A percentile compares a stretch with the other conserved stretches of the same genome.
Conservation (phyloP, 1,140 invertebrate species). For the Euschistus heros region DNA sequence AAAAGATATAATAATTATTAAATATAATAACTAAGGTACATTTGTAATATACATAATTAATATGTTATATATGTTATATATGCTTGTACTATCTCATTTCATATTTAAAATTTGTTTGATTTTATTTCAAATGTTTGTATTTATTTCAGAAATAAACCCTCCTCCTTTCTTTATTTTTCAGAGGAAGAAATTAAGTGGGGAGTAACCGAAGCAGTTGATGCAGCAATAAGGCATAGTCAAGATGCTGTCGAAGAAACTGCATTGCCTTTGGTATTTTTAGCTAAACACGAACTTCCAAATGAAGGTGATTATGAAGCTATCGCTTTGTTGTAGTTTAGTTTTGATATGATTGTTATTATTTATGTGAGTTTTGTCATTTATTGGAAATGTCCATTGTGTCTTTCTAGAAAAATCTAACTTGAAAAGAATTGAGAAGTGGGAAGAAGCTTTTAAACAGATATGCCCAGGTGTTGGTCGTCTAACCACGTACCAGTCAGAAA, state of each 20-base stretch:
- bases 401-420: constrained; percentile 4
- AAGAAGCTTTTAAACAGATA: constrained; percentile 7
- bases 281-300: constrained; percentile 58
- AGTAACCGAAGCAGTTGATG: constrained; percentile 66
- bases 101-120: too few relatives aligned
- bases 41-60: too few relatives aligned
- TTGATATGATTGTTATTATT: neutral
- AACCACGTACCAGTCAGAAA: constrained; percentile 1
- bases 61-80: too few relatives aligned
- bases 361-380: neutral
- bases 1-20: too few relatives aligned
- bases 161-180: constrained; percentile 29
- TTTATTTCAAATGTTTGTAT: too few relatives aligned
- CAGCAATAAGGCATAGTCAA: constrained; percentile 70
- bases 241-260: constrained; percentile 72
- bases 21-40: too few relatives aligned
- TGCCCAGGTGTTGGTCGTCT: constrained; percentile 5
- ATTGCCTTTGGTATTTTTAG: constrained; percentile 78
- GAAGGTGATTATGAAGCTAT: constrained; percentile 9
- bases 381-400: neutral
- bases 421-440: constrained; percentile 4
- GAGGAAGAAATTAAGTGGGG: constrained; percentile 61
- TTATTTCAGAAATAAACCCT: neutral
- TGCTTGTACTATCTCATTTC: neutral
- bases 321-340: neutral